phyloP scores from a whole-genome alignment of 2,113 vertebrate species.

The Pseudois nayaur region DNA sequence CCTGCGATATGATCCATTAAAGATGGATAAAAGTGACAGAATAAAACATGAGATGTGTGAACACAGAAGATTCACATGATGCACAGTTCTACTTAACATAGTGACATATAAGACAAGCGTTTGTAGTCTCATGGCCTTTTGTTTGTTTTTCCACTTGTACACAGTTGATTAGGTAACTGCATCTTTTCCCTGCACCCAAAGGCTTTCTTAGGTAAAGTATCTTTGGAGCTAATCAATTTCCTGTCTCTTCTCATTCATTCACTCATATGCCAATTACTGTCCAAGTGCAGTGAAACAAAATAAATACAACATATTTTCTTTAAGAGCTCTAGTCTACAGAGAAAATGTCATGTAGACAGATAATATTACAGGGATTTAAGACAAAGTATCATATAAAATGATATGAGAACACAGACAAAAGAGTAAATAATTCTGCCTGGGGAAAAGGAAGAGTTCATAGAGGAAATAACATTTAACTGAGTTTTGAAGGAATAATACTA shows the following conservation, averaged over 20 bases:
- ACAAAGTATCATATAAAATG: neutral
- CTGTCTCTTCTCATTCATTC: neutral
- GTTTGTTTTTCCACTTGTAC: neutral
- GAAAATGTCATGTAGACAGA: neutral
- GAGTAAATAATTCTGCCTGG: neutral
- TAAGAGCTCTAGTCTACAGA: neutral
- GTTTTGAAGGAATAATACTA: neutral
- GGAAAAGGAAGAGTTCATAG: neutral
- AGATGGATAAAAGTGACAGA: neutral
- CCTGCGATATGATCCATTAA: neutral
- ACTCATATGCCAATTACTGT: neutral
- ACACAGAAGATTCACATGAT: neutral
- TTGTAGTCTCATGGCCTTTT: neutral
- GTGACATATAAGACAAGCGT: neutral
- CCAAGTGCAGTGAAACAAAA: neutral
- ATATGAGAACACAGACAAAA: neutral
- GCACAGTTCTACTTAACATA: neutral
- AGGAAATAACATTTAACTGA: slow-evolving; percentile 27
- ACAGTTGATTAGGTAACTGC: neutral
- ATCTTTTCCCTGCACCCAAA: neutral
- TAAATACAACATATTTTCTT: neutral
- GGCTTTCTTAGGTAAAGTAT: neutral
- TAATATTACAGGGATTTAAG: slow-evolving; percentile 12
- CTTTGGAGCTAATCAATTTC: neutral
- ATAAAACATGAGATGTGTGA: neutral